Evolutionary conservation across 2,797 vertebrate species (phyloP).

Genomic region (Lagodon rhomboides): DNA sequence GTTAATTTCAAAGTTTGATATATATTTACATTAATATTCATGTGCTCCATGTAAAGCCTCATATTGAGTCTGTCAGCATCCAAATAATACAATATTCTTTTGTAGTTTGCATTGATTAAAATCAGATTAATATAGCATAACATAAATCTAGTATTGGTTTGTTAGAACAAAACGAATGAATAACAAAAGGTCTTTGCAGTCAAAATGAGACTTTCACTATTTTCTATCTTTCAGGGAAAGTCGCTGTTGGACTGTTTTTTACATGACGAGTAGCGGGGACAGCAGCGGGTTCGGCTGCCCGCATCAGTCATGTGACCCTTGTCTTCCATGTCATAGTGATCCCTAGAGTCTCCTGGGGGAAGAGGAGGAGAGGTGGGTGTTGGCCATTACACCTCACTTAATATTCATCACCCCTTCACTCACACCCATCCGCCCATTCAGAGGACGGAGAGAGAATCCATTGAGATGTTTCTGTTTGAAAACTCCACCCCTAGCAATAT

Average conservation of each 20-base stretch:
- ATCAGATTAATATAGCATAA: neutral
- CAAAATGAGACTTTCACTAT: neutral
- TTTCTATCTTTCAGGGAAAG: neutral
- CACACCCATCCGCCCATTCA: slow-evolving; percentile 56
- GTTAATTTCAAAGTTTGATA: neutral
- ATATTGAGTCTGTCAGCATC: neutral
- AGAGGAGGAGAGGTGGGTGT: slow-evolving; percentile 54
- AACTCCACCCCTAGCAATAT: slow-evolving; percentile 73
- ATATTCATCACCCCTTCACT: slow-evolving; percentile 76
- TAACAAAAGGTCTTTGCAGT: neutral
- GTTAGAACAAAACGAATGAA: neutral
- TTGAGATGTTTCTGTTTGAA: slow-evolving; percentile 80
- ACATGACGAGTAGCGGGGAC: neutral
- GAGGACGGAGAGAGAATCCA: slow-evolving; percentile 64
- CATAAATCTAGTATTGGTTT: neutral
- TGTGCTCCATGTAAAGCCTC: neutral
- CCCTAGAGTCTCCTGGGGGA: slow-evolving; percentile 28
- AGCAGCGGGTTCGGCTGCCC: neutral
- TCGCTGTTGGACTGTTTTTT: neutral
- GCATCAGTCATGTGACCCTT: slow-evolving; percentile 22
- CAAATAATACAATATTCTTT: neutral
- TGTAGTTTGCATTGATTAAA: neutral
- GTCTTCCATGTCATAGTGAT: slow-evolving; percentile 12
- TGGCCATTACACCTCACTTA: slow-evolving; percentile 73
- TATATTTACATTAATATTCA: neutral